phyloP scores from a whole-genome alignment of 1,140 invertebrate species.

The Drosophila miranda region DNA sequence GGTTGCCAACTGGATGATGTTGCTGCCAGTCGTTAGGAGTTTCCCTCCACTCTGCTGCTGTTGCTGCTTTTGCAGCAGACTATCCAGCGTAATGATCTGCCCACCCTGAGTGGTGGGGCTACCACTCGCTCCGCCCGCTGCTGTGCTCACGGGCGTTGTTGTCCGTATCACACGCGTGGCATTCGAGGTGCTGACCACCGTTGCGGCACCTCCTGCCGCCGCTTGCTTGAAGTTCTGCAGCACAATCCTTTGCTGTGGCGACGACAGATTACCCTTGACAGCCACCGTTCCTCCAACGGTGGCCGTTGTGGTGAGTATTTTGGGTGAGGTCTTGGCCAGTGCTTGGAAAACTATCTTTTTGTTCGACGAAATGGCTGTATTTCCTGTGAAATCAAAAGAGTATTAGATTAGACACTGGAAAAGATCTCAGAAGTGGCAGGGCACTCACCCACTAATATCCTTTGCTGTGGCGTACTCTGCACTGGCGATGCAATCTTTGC shows the following conservation, averaged over 20 bases:
- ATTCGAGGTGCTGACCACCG: conserved; percentile 12
- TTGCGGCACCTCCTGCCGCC: conserved; percentile 6
- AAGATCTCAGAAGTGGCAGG: too few relatives aligned
- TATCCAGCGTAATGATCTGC: conserved; percentile 88
- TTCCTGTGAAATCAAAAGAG: conserved; percentile 38
- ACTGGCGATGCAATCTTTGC: conserved; percentile 12
- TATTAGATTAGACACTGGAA: not conserved
- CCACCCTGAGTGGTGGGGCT: conserved; percentile 71
- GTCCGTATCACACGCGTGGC: conserved; percentile 55
- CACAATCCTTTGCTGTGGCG: conserved; percentile 82
- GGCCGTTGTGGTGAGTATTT: conserved; percentile 65
- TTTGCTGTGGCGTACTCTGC: conserved; percentile 50
- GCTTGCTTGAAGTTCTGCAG: conserved; percentile 81
- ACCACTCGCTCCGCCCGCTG: conserved; percentile 16
- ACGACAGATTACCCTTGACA: conserved; percentile 68
- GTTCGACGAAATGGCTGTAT: conserved; percentile 72
- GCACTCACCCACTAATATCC: conserved; percentile 71
- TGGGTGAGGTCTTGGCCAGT: conserved; percentile 50
- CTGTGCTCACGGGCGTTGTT: conserved; percentile 18
- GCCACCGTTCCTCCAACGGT: conserved; percentile 13
- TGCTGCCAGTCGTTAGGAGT: conserved; percentile 42
- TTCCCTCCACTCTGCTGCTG: conserved; percentile 15
- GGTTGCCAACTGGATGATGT: conserved; percentile 56
- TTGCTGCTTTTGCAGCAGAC: conserved; percentile 84
- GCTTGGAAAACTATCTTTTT: conserved; percentile 74